These are phyloP conservation scores for Drosophila pseudotakahashii DNA, from an alignment of 2,888 invertebrate species.

Conservation along the genomic window DNA sequence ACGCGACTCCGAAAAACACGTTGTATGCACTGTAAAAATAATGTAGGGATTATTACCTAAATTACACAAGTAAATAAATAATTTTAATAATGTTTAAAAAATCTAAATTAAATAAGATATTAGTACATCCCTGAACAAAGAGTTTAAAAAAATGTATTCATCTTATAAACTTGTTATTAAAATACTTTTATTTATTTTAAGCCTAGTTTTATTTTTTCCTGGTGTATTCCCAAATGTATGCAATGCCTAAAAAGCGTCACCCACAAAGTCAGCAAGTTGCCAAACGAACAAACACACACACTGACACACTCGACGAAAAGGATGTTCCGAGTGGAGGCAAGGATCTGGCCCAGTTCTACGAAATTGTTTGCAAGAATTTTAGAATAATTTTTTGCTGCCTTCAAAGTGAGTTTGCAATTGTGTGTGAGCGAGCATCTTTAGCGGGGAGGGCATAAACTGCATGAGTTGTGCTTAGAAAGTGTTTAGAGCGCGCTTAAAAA, in stretches of 20 bases:
- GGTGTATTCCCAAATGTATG: slow-evolving; percentile 68
- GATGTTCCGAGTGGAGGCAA: slow-evolving; percentile 24
- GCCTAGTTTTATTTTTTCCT: background rate
- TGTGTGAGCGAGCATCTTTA: slow-evolving; percentile 15
- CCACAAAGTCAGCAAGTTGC: slow-evolving; percentile 70
- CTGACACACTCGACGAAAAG: slow-evolving; percentile 11
- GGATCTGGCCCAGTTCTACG: slow-evolving; percentile 49
- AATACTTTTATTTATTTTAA: background rate
- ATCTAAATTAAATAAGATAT: too few species aligned
- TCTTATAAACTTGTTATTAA: too few species aligned
- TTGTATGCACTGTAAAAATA: slow-evolving; percentile 38
- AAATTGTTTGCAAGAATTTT: slow-evolving; percentile 81
- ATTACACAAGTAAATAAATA: too few species aligned
- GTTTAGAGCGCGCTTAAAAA: slow-evolving; percentile 79
- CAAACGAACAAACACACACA: slow-evolving; percentile 38
- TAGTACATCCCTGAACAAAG: too few species aligned
- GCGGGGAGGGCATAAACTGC: slow-evolving; percentile 59
- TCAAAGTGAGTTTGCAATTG: slow-evolving; percentile 42
- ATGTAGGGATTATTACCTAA: background rate
- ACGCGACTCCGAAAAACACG: slow-evolving; percentile 76
- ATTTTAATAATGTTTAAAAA: too few species aligned
- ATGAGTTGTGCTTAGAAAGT: slow-evolving; percentile 76
- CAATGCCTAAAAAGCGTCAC: slow-evolving; percentile 69
- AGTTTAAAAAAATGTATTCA: too few species aligned
- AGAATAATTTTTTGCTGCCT: slow-evolving; percentile 73